Evolutionary conservation across 2,888 invertebrate species (phyloP).

Genomic region (Lasius platythorax): DNA sequence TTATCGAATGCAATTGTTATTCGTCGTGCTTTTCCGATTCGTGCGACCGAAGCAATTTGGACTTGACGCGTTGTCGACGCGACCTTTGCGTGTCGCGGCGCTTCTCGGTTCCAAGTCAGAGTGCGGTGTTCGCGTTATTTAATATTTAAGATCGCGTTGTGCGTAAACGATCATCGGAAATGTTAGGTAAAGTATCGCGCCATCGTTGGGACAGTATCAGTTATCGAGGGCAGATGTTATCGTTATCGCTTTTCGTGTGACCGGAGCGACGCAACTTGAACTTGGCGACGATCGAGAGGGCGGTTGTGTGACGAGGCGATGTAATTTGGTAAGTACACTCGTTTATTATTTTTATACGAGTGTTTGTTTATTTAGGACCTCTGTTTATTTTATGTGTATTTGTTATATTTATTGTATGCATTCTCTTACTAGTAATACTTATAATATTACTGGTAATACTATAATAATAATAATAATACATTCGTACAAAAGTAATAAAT

Average conservation of each 20-base stretch:
- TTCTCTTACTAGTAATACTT: not conserved
- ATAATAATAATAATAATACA: no score
- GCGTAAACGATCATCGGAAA: not conserved
- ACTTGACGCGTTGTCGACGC: no score
- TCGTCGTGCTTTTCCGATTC: no score
- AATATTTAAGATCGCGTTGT: not conserved
- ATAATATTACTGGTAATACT: no score
- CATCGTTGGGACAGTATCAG: not conserved
- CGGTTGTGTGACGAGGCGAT: not conserved
- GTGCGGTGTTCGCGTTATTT: not conserved
- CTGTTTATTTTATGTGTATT: not conserved
- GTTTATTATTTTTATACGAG: not conserved
- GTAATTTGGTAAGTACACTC: not conserved
- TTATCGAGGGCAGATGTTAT: not conserved
- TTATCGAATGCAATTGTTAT: no score
- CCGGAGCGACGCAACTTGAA: not conserved
- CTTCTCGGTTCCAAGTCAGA: not conserved
- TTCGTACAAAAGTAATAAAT: not conserved
- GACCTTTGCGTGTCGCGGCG: not conserved
- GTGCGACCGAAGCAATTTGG: no score
- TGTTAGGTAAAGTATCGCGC: not conserved
- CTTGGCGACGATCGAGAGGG: not conserved
- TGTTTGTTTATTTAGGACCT: not conserved
- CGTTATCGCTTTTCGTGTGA: not conserved
- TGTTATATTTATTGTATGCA: not conserved